A percentile compares a stretch with the other conserved stretches of the same genome.
Evolutionary conservation across 2,113 vertebrate genomes (phyloP).

Genomic region (Paedocypris sp.): DNA sequence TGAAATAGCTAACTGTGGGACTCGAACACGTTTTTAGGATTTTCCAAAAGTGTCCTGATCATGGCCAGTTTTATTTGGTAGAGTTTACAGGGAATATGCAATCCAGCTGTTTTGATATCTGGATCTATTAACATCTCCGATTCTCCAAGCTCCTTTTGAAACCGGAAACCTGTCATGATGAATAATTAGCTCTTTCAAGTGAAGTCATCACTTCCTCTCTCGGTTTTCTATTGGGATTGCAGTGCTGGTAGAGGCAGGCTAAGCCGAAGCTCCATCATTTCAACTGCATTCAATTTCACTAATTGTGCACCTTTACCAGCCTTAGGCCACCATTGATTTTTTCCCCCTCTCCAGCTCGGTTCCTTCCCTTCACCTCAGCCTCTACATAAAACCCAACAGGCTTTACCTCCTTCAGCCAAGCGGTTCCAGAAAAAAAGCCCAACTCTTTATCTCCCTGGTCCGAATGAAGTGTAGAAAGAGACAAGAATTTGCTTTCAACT

Average conservation of each 20-base stretch:
- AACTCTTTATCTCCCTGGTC: not conserved
- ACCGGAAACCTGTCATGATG: constrained; percentile 5
- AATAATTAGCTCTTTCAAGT: constrained; percentile 23
- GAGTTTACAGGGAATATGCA: no score
- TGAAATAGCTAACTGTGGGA: no score
- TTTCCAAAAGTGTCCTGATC: no score
- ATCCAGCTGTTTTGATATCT: not conserved
- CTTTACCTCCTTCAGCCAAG: constrained; percentile 20
- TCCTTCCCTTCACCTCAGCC: constrained; percentile 1
- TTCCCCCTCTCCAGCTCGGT: constrained; percentile 2
- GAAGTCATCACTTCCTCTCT: not conserved
- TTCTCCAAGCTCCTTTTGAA: not conserved
- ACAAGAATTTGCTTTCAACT: constrained; percentile 34
- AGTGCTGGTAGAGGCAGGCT: not conserved
- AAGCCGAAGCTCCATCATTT: constrained; percentile 9
- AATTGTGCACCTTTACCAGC: constrained; percentile 39
- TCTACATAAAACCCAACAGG: constrained; percentile 6
- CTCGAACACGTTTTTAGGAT: no score
- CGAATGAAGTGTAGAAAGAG: constrained; percentile 3
- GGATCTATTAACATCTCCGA: constrained; percentile 5
- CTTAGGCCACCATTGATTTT: constrained; percentile 26
- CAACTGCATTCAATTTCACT: constrained; percentile 21
- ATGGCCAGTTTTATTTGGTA: no score
- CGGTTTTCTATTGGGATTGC: not conserved
- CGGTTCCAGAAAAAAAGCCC: constrained; percentile 22